These are phyloP conservation scores for Rallus crepitans DNA, from an alignment of 2,797 vertebrate genomes.

Conservation along the genomic window DNA sequence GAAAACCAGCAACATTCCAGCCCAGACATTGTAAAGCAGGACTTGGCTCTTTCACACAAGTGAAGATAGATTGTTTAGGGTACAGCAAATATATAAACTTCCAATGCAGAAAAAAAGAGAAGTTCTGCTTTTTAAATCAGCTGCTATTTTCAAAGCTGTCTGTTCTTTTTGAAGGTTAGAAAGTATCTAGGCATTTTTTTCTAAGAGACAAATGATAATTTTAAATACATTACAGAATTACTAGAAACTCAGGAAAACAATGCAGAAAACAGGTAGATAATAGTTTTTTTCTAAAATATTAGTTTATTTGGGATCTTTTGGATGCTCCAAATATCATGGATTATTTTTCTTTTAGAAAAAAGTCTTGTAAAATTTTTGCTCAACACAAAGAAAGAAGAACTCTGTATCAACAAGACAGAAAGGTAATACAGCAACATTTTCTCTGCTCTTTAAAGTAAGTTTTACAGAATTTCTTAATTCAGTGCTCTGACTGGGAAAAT, in stretches of 20 bases:
- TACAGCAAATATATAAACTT: background rate
- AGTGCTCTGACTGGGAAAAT: background rate
- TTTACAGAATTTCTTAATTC: background rate
- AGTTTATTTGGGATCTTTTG: background rate
- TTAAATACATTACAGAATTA: background rate
- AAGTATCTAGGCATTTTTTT: background rate
- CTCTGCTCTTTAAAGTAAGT: background rate
- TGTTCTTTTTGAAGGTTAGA: background rate
- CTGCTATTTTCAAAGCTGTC: background rate
- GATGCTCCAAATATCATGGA: background rate
- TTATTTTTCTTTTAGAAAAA: background rate
- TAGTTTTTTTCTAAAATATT: background rate
- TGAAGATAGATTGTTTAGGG: background rate
- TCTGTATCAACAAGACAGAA: background rate
- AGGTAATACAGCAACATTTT: background rate
- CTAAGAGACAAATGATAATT: background rate
- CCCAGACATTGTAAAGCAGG: background rate
- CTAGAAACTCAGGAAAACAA: background rate
- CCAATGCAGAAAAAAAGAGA: background rate
- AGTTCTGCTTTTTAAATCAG: background rate
- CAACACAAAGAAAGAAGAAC: background rate
- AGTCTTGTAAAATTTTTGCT: background rate
- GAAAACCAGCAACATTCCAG: background rate
- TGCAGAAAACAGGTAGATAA: background rate
- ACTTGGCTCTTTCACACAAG: background rate